Percentiles rank a stretch among this genome's conserved stretches.
Evolutionary conservation across 1,140 invertebrate species (phyloP).

Genomic region (Pseudobourletiella spinata): DNA sequence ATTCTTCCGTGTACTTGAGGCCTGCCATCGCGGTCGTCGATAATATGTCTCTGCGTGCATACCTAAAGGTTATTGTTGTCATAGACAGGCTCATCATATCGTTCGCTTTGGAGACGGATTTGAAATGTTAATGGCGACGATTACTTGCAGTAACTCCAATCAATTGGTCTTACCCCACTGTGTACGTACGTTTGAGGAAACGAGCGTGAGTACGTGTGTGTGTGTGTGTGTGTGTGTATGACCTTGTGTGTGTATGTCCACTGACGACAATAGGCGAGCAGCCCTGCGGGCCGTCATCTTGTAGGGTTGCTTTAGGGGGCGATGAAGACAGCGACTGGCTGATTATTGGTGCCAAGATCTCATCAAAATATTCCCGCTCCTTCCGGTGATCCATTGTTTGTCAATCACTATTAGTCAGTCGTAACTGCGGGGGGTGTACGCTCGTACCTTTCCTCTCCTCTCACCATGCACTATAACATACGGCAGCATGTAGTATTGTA

Average conservation of each 20-base stretch:
- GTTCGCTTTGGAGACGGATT: too few species aligned
- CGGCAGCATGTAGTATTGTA: too few species aligned
- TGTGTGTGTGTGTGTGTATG: neutral
- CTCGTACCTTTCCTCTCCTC: too few species aligned
- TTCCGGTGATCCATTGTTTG: conserved; percentile 1
- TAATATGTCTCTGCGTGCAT: too few species aligned
- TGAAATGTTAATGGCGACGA: neutral
- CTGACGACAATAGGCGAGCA: too few species aligned
- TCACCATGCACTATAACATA: too few species aligned
- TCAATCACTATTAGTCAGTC: neutral
- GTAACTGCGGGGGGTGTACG: neutral
- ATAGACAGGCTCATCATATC: too few species aligned
- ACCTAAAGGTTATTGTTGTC: too few species aligned
- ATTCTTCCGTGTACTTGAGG: too few species aligned
- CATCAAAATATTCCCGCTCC: conserved; percentile 7
- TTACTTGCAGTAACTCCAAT: conserved; percentile 15
- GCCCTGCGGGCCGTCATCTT: too few species aligned
- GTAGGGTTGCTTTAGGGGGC: neutral
- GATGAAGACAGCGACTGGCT: conserved; percentile 1
- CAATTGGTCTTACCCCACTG: conserved; percentile 2
- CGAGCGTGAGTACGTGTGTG: neutral
- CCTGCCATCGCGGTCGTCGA: too few species aligned
- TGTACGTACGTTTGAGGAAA: too few species aligned
- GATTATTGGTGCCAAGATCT: conserved; percentile 23
- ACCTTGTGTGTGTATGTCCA: neutral